These are phyloP conservation scores for Diadophis punctatus DNA, from an alignment of 2,113 vertebrate genomes.

Conservation along the genomic window DNA sequence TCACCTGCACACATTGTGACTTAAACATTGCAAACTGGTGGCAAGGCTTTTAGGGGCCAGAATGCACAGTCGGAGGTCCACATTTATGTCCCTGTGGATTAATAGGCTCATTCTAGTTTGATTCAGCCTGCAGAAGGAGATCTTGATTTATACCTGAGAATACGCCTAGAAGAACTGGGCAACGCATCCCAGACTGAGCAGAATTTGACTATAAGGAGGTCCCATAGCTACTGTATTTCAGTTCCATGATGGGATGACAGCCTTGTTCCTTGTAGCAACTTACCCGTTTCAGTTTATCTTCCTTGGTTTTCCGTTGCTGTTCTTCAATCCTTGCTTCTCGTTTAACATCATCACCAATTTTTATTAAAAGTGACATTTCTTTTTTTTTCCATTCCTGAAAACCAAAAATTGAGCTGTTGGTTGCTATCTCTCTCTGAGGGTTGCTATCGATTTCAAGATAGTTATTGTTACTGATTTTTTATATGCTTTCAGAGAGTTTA, in stretches of 20 bases:
- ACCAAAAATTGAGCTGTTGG: background rate
- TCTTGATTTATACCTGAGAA: background rate
- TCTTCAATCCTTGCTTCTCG: constrained; percentile 55
- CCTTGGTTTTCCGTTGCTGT: constrained; percentile 38
- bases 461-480: background rate
- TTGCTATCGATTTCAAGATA: background rate
- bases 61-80: background rate
- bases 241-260: too few species aligned
- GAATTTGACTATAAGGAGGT: background rate
- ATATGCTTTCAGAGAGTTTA: background rate
- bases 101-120: background rate
- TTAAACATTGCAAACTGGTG: background rate
- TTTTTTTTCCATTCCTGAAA: constrained; percentile 59
- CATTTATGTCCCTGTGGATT: background rate
- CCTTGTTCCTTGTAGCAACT: background rate
- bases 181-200: background rate
- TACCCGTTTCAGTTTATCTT: constrained; percentile 58
- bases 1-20: background rate
- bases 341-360: constrained; percentile 55
- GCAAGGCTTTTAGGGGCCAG: background rate
- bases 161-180: background rate
- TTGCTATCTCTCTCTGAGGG: background rate
- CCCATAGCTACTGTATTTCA: background rate
- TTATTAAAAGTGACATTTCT: constrained; percentile 59
- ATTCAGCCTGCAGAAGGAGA: background rate